Base-by-base conservation (phyloP, 2,888 invertebrate genomes). In the Amiota mariae region DNA sequence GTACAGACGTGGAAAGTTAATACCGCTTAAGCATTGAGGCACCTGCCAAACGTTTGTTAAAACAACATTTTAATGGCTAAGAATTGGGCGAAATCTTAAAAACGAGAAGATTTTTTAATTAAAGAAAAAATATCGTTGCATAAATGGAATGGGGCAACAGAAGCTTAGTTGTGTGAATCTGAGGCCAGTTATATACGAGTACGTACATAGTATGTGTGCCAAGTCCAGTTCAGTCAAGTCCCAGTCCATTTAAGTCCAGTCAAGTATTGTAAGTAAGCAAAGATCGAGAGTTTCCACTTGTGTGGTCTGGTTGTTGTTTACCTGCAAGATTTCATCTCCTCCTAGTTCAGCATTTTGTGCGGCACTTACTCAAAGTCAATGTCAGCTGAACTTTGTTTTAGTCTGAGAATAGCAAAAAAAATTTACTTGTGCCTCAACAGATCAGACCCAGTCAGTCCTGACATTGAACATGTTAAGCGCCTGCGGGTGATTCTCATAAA, bases 51-150 rank as follows among this genome's bases (percentile, higher is more conserved):
- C 36, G 6, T 36, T 36, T 82, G 82, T 20, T 13, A 24, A 82
- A 84, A 82, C 80, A 84, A 80, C 82, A 77, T 78, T 80, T 84
- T 85, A 84, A 84, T 84, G 84, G 81, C 66, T 78, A 74, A 73
- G 79, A 79, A 81, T 84, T 85, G 85, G 82, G 80, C 81, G 82
- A 80, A 85, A 85, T 85, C 85, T 82, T 85, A 2, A 36, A 36
- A 36, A 36, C 36, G 36, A 36, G 36, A 6, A 36, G 36, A 36
- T 36, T 51, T 59, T 11, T 85, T 85, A 85, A 85, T 85, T 85
- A 85, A 85, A 85, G 81, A 82, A 81, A 78, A 78, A 76, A 75
- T 75, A 72, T 74, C 72, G 70, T 46, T 75, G 78, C 76, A 13
- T n/a, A 54, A 54, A n/a, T 54, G 13, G 13, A n/a, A n/a, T 54